Evolutionary conservation across 2,113 vertebrate genomes (phyloP).

Genomic region (Oreochromis tanganicae): DNA sequence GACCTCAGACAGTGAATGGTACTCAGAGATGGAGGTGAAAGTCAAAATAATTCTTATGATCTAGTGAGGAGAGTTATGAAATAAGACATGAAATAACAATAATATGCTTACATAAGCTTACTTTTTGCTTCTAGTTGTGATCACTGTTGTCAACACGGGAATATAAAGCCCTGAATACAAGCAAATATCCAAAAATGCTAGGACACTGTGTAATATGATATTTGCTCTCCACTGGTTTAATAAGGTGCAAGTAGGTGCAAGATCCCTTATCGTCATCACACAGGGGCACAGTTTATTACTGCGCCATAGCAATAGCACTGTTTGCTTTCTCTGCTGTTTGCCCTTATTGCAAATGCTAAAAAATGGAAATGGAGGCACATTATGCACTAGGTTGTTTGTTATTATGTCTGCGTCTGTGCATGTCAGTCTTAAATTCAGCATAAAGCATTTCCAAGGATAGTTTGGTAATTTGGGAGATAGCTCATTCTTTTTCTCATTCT

Average conservation of each 20-base stretch:
- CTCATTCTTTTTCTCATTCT: not conserved
- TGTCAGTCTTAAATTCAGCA: not conserved
- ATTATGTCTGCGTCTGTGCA: not conserved
- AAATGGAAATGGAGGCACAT: not conserved
- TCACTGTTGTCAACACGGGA: not conserved
- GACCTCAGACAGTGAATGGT: slow-evolving; percentile 7
- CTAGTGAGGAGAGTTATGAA: not conserved
- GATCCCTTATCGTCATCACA: not conserved
- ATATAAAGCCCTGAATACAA: not conserved
- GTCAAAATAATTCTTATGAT: slow-evolving; percentile 41
- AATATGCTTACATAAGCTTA: not conserved
- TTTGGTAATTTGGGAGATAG: not conserved
- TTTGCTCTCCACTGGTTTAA: slow-evolving; percentile 1
- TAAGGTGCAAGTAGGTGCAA: not conserved
- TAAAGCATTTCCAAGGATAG: not conserved
- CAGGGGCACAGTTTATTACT: slow-evolving; percentile 1
- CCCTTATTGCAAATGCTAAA: slow-evolving; percentile 9
- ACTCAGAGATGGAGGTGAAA: slow-evolving; percentile 1
- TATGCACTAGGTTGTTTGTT: not conserved
- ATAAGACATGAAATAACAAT: not conserved
- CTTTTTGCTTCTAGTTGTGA: not conserved
- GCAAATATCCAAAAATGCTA: not conserved
- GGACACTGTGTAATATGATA: not conserved
- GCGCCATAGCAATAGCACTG: slow-evolving; percentile 6
- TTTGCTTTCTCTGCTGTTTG: slow-evolving; percentile 24